Percentiles rank a stretch among this genome's conserved stretches.
Conservation (phyloP, 2,888 invertebrate species). For the Nomada hirtipes region DNA sequence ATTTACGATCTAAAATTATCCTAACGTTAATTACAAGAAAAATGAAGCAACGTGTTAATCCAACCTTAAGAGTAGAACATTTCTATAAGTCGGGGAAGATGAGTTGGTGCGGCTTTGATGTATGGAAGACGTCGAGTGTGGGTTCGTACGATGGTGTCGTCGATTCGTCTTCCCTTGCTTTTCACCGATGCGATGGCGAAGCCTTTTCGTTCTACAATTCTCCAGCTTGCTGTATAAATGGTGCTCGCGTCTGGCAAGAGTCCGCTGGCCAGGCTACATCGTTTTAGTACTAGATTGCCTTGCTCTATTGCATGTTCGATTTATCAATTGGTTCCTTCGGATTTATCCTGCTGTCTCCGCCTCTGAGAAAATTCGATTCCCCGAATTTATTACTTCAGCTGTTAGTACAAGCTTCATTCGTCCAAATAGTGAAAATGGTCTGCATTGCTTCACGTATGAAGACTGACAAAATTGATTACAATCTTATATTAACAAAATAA, state of each 20-base stretch:
- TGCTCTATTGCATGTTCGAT: conserved; percentile 73
- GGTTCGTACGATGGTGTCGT: conserved; percentile 78
- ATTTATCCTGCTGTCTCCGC: conserved; percentile 44
- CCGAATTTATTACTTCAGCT: background rate
- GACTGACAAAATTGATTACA: no score
- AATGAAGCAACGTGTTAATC: conserved; percentile 42
- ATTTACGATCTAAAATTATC: background rate
- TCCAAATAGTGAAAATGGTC: no score
- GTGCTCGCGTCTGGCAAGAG: conserved; percentile 73
- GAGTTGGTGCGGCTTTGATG: conserved; percentile 76
- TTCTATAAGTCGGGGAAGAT: conserved; percentile 60
- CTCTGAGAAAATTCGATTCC: conserved; percentile 33
- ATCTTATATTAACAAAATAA: no score
- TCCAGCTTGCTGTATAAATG: conserved; percentile 78
- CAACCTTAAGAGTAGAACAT: conserved; percentile 52
- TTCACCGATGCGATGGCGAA: conserved; percentile 78
- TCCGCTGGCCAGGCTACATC: conserved; percentile 70
- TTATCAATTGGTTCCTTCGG: conserved; percentile 77
- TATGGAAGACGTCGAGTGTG: conserved; percentile 78
- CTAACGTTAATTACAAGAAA: conserved; percentile 5
- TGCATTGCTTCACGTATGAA: no score
- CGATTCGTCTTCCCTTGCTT: conserved; percentile 82
- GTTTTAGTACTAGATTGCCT: conserved; percentile 71
- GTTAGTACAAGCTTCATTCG: no score
- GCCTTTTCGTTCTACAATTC: conserved; percentile 76